These are phyloP conservation scores for Amphipoea oculea DNA, from an alignment of 2,888 invertebrate genomes.

Conservation along the genomic window DNA sequence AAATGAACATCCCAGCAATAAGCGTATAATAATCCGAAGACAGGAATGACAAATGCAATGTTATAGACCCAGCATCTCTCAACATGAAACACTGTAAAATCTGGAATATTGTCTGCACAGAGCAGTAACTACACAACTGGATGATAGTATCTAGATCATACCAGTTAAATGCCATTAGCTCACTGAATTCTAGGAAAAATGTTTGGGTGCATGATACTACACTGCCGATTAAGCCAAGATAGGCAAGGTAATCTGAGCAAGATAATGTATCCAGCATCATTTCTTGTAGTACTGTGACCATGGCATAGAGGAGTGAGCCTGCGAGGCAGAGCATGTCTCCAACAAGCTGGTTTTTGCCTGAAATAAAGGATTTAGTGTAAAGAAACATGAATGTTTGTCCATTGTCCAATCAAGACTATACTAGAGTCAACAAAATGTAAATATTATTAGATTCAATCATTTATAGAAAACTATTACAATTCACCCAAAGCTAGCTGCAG, in stretches of 20 bases:
- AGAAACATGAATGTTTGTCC: neutral
- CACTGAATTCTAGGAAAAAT: constrained; percentile 93
- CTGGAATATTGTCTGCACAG: constrained; percentile 94
- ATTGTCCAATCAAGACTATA: neutral
- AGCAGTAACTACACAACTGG: constrained; percentile 91
- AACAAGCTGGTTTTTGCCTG: constrained; percentile 94
- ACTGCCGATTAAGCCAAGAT: constrained; percentile 95
- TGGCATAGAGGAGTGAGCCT: constrained; percentile 94
- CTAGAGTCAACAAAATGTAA: neutral
- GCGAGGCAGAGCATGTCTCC: constrained; percentile 95
- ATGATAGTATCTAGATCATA: constrained; percentile 92
- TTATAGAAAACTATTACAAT: neutral
- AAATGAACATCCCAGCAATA: constrained; percentile 94
- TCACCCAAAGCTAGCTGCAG: neutral
- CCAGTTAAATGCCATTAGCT: constrained; percentile 93
- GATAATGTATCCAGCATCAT: constrained; percentile 94
- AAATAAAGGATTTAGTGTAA: constrained; percentile 64
- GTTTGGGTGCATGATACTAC: constrained; percentile 94
- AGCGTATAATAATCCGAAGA: constrained; percentile 96
- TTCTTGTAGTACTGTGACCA: constrained; percentile 95
- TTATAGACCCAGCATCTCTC: constrained; percentile 94
- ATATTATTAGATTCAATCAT: neutral
- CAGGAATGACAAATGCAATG: constrained; percentile 95
- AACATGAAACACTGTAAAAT: constrained; percentile 94
- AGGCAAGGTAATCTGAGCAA: constrained; percentile 94